A percentile compares a stretch with the other conserved stretches of the same genome.
Conservation (phyloP, 2,888 invertebrate species). For the Epinotia demarniana region DNA sequence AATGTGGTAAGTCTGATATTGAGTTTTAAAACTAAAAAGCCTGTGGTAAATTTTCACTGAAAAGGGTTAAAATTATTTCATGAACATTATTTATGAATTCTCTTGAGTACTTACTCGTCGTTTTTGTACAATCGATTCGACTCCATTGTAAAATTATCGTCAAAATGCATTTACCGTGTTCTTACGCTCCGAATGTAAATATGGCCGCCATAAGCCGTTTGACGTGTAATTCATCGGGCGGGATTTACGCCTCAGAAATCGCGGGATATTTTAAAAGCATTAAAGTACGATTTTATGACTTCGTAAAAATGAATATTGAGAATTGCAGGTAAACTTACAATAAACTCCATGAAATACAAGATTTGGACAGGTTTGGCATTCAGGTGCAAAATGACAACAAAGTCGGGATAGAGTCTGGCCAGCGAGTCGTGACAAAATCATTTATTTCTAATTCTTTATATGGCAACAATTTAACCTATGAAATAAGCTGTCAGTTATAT, state of each 20-base stretch:
- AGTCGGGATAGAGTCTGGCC: no score
- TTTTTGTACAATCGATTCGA: not conserved
- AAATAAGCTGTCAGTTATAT: no score
- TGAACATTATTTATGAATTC: no score
- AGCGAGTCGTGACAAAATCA: no score
- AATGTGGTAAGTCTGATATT: no score
- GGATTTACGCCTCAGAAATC: not conserved
- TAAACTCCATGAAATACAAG: not conserved
- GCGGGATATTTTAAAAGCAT: constrained; percentile 22
- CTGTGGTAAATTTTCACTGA: no score
- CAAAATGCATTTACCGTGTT: constrained; percentile 16
- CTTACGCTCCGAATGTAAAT: constrained; percentile 25
- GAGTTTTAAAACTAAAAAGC: no score
- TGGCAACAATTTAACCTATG: no score
- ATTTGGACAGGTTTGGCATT: not conserved
- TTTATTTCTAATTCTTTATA: no score
- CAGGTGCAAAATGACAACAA: no score
- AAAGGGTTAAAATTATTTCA: no score
- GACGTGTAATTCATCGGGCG: constrained; percentile 24
- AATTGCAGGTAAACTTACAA: not conserved
- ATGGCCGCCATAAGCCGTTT: constrained; percentile 20
- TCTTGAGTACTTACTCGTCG: no score
- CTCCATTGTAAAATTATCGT: constrained; percentile 10
- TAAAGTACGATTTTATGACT: constrained; percentile 17
- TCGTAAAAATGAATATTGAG: not conserved